Base-by-base conservation (phyloP, 2,797 vertebrate species). In the Scleropages formosus region DNA sequence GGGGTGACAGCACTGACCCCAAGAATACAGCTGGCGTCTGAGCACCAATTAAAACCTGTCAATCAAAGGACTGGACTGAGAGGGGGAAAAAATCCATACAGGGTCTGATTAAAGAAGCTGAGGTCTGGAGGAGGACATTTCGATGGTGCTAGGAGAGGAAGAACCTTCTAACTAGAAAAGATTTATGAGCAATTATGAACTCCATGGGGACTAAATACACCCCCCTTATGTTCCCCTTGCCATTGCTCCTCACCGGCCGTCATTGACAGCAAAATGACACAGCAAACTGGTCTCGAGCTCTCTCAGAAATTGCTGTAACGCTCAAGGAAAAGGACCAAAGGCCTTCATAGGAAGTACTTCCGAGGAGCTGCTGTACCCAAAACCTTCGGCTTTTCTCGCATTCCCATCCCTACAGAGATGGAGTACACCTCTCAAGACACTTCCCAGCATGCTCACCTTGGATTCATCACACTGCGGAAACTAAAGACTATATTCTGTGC, bases 181-280 rank as follows among this genome's bases (percentile, higher is more conserved):
- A 71, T 58, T 58, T 71, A 71, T 56, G 56, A 22, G 58, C 12
- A 22, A 18, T 51, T 9, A 51, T 70, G 51, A 39, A 6, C 67
- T 24, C 49, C 49, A 22, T 22, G 47, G 49, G 24, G 22, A 53
- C 51, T 71, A 11, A 53, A 53, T 69, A 24, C 51, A 8, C 18
- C 13, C 44, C 39, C 39, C 44, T 9, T 12, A 3, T 65, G 22
- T 49, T 49, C 1, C 46, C 12, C 11, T 1, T 49, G 7, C 18
- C 22, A 24, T 12, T 22, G n/a, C 13, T 47, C n/a, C 39, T 67
- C 9, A 46, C 0, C 18, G 44, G 16, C 1, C 0, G 31, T 24
- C 39, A 20, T 13, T 24, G 53, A 67, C n/a, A 4, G 8, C 10
- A 24, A 39, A 39, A 39, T 2, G 31, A 39, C 39, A 39, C 31